Base-by-base conservation (phyloP, 2,888 invertebrate species). In the Acleris emargana region DNA sequence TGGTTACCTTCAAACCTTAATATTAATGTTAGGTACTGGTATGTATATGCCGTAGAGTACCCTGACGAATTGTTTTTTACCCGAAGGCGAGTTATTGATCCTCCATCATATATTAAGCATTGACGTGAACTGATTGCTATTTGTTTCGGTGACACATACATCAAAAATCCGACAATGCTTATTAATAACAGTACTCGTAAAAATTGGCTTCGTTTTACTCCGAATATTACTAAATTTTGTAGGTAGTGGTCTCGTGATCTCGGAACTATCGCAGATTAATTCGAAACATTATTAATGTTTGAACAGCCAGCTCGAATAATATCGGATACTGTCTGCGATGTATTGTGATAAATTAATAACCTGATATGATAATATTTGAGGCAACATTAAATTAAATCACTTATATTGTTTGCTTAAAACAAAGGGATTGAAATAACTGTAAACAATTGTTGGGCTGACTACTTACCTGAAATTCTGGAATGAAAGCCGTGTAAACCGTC, bases 71-170 rank as follows among this genome's bases (percentile, higher is more conserved):
- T 55, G 54, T 25, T 55, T 62, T 28, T 55, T 42, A 62, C 38
- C 28, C 55, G 18, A 42, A 25, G 25, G 50, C 50, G 13, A 25
- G 18, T 32, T 50, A 50, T 42, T 55, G 49, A 42, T 42, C 55
- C 50, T 50, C 49, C 62, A 25, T 62, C 62, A 50, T 55, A 7
- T 42, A 55, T 62, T 62, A 62, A 18, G 25, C 16, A 22, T 49
- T 62, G 62, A 50, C 55, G 45, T 61, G 32, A 32, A 49, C 38
- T 54, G 32, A 62, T 62, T 62, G 61, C 49, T 25, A 38, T 49
- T 62, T 47, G 20, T 62, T 28, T 20, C n/a, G 54, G 49, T 47
- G 38, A 54, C 38, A 55, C 43, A 43, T 20, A 51, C 9, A 43
- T 38, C 42, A 16, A 7, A 9, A 53, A 53, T 53, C 16, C 13